Evolutionary conservation across 1,140 invertebrate genomes (phyloP), one percentile per base, ranked within the genome.

Genomic region (Lepeophtheirus salmonis): DNA sequence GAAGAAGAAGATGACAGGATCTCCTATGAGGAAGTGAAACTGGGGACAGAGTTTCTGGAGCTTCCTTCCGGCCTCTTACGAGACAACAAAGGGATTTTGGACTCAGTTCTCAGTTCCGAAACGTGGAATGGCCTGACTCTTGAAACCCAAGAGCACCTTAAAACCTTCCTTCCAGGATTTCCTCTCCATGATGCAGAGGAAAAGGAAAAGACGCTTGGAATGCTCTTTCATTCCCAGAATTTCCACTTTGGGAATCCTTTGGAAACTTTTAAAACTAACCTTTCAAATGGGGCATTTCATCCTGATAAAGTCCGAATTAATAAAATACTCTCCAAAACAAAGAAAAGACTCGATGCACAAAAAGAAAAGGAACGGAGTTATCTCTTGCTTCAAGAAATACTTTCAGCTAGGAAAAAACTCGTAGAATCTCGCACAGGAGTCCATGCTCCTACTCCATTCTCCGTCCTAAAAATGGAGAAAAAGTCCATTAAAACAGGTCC

Each of bases 221-320:
- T 41, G 2, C 16, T 54, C 2, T 54, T 54, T 13, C 17, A 54
- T 21, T 14, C 2, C 17, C 2, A 18, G 1, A 54, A 54, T 13
- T 54, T 54, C 17, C 52, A 54, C 52, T 54, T 54, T 23, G 52
- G 52, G n/a, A 18, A 54, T 20, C 52, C 52, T 14, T 20, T 54
- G 13, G 23, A 20, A 12, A 20, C 14, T 23, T 24, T 54, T 3
- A 18, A 54, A 54, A 2, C 17, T n/a, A 24, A 24, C 1, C 17
- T 54, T 3, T 14, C 17, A 14, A n/a, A 20, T 2, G 52, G 22
- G 20, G 22, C n/a, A 24, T 16, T 54, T 14, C 14, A 20, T 20
- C 52, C 52, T 20, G 22, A 54, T 14, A 50, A 50, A 18, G 20
- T 12, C 49, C 49, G 49, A 50, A 18, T 50, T n/a, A n/a, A 18